Evolutionary conservation across 2,113 vertebrate species (phyloP), one percentile per base, ranked within the genome.

Genomic region (Hylia prasina): DNA sequence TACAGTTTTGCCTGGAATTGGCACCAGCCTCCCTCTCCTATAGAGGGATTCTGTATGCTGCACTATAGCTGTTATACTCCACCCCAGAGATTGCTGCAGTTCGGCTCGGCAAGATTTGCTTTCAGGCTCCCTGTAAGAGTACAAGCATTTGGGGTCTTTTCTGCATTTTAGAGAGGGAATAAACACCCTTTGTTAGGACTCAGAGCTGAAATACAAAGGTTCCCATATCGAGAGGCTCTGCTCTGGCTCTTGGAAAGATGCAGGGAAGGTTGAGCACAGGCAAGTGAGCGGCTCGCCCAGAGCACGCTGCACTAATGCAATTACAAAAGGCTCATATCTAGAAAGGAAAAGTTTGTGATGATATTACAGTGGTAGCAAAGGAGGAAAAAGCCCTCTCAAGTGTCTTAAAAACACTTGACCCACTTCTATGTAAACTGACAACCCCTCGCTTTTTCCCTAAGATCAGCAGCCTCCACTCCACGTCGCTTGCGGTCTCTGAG

Each of bases 401-500:
- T 54, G 54, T 70, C 90, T 93, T 85, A 88, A 96, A 95, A 95
- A 86, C 92, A 93, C 60, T 58, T 42, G 66, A 93, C 63, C 42
- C n/a, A 16, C 15, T 91, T 87, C 87, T 60, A 0, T 31, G 10
- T 33, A 83, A 89, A 68, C 30, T 27, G 27, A 40, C 70, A 71
- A 48, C 12, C 35, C 28, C n/a, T 35, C 0, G 1, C 22, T 66
- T 94, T 82, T 86, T 23, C 76, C 65, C 53, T 20, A 50, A 70
- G 47, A 86, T 81, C 82, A 87, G 82, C 65, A 86, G 54, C 58
- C 24, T 44, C 69, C 9, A 33, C 45, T 44, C 50, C 51, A 68
- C 3, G 1, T 72, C 35, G 3, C 18, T 45, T 13, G 5, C 0
- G 0, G 22, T 40, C 64, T 63, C 75, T 0, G 0, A 66, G 63